phyloP scores from a whole-genome alignment of 2,888 invertebrate genomes.

The Coremacera marginata region DNA sequence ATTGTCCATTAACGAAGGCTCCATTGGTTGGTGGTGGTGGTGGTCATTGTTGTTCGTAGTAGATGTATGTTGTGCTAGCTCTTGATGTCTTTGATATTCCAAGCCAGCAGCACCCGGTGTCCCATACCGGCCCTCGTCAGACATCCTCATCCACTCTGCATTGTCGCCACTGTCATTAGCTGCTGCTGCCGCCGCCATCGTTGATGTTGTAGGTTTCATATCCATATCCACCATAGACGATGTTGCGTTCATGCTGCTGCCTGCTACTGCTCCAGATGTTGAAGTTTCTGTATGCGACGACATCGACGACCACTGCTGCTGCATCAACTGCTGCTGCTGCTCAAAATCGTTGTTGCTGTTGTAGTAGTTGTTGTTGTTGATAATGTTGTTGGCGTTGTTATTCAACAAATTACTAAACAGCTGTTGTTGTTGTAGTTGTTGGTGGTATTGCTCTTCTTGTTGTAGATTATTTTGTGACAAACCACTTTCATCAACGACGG shows the following conservation, averaged over 20 bases:
- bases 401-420: conserved; percentile 48
- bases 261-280: conserved; percentile 47
- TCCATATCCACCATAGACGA: conserved; percentile 29
- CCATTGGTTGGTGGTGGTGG: conserved; percentile 58
- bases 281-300: conserved; percentile 52
- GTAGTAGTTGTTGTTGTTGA: conserved; percentile 52
- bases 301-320: conserved; percentile 67
- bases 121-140: conserved; percentile 73
- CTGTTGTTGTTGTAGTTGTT: conserved; percentile 57
- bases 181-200: conserved; percentile 51
- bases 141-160: conserved; percentile 68
- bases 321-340: conserved; percentile 66
- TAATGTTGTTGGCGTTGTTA: conserved; percentile 49
- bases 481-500: conserved; percentile 67
- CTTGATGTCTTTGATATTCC: conserved; percentile 66
- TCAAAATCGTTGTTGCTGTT: conserved; percentile 56
- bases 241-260: conserved; percentile 35
- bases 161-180: conserved; percentile 56
- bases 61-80: conserved; percentile 58
- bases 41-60: conserved; percentile 50
- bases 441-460: conserved; percentile 66
- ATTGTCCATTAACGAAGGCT: conserved; percentile 60
- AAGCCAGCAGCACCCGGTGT: conserved; percentile 75
- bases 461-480: conserved; percentile 64
- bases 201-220: conserved; percentile 47